These are phyloP conservation scores for Oreochromis tanganicae DNA, from an alignment of 2,113 vertebrate species.

Conservation along the genomic window DNA sequence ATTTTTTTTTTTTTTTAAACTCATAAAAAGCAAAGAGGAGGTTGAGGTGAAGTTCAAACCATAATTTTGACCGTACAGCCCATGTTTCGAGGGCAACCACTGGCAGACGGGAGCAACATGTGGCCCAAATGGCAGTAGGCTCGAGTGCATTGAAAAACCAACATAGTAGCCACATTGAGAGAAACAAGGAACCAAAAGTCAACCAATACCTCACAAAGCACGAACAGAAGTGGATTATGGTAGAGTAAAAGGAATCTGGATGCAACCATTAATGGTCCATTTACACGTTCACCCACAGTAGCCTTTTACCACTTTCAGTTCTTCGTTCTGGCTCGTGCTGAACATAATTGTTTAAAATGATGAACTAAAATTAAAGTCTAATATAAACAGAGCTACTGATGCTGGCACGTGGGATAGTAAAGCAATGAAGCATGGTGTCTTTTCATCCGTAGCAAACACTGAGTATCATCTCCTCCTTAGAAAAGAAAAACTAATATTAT, in stretches of 20 bases:
- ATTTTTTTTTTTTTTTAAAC: not conserved
- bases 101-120: not conserved
- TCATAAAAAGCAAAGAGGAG: not conserved
- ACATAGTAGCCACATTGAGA: not conserved
- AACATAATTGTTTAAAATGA: not conserved
- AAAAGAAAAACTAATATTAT: not conserved
- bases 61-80: accelerated
- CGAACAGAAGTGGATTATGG: accelerated
- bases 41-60: not conserved
- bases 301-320: not conserved
- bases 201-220: accelerated
- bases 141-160: not conserved
- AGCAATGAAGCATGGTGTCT: too few relatives aligned
- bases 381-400: not conserved
- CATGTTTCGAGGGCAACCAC: not conserved
- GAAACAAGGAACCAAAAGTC: not conserved
- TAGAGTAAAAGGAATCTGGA: not conserved
- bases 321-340: not conserved
- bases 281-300: accelerated
- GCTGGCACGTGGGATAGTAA: not conserved
- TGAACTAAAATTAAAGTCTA: not conserved
- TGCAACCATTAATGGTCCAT: not conserved
- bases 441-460: not conserved
- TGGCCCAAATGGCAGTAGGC: accelerated
- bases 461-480: accelerated